These are phyloP conservation scores for Coelinius sp. DNA, from an alignment of 2,888 invertebrate species.

Conservation along the genomic window DNA sequence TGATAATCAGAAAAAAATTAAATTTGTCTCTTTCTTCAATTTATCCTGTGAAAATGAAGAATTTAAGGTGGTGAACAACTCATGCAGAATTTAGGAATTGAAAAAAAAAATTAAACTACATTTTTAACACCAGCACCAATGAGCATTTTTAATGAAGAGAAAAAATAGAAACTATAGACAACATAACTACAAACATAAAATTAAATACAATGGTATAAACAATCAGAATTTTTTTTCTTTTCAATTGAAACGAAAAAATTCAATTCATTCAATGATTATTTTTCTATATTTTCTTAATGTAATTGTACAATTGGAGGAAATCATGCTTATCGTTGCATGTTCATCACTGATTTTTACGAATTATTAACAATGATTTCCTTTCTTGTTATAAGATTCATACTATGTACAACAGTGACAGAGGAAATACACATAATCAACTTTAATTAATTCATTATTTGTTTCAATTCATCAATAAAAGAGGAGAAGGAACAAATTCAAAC, in stretches of 20 bases:
- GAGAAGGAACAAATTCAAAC: neutral
- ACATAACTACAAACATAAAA: slow-evolving; percentile 60
- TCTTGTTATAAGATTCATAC: neutral
- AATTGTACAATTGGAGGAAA: slow-evolving; percentile 14
- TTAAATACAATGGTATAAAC: slow-evolving; percentile 51
- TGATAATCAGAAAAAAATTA: neutral
- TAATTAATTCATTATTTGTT: neutral
- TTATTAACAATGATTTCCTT: neutral
- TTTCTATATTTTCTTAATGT: slow-evolving; percentile 1
- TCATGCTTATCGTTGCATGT: slow-evolving; percentile 1
- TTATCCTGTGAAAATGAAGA: neutral
- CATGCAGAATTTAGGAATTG: slow-evolving; percentile 28
- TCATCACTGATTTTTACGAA: neutral
- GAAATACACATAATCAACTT: slow-evolving; percentile 1
- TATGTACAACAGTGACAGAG: slow-evolving; percentile 16
- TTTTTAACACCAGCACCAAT: slow-evolving; percentile 66
- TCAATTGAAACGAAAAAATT: slow-evolving; percentile 27
- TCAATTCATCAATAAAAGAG: neutral
- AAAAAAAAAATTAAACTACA: slow-evolving; percentile 35
- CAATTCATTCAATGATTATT: slow-evolving; percentile 12
- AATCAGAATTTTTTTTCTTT: slow-evolving; percentile 40
- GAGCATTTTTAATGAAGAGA: slow-evolving; percentile 63
- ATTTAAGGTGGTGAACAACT: neutral
- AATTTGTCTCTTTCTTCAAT: neutral
- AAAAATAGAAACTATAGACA: slow-evolving; percentile 57